A percentile compares a stretch with the other conserved stretches of the same genome.
These are phyloP conservation scores for Notarius quadriscutis DNA, from an alignment of 2,113 vertebrate genomes.

Conservation along the genomic window DNA sequence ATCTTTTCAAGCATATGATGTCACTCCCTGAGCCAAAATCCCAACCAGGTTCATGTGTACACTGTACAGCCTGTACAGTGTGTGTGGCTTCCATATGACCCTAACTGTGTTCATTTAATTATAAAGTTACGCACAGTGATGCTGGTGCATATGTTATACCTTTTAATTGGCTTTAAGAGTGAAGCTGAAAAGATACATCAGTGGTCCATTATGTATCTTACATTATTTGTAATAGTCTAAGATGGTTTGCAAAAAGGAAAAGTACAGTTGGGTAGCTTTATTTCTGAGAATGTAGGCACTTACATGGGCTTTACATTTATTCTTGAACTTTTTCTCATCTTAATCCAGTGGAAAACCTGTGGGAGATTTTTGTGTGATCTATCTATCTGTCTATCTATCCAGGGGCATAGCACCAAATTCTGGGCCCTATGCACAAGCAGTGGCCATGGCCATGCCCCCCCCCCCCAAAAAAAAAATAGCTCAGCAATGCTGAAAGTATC, in stretches of 20 bases:
- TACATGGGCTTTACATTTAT: too few species aligned
- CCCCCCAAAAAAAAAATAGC: too few species aligned
- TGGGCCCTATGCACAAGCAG: too few species aligned
- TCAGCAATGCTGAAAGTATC: too few species aligned
- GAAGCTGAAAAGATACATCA: background rate
- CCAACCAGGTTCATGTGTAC: background rate
- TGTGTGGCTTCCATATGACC: background rate
- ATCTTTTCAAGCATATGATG: too few species aligned
- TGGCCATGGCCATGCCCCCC: too few species aligned
- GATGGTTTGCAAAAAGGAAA: too few species aligned
- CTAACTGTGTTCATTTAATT: conserved; percentile 60
- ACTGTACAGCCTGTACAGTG: background rate
- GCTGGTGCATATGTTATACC: conserved; percentile 16
- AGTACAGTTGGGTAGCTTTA: background rate
- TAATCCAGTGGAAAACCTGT: too few species aligned
- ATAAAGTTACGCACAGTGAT: conserved; percentile 43
- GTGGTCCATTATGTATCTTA: background rate
- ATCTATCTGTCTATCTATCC: background rate
- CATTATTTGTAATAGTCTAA: background rate
- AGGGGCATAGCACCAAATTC: too few species aligned
- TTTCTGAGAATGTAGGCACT: background rate
- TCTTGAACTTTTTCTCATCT: too few species aligned
- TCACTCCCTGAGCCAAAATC: background rate
- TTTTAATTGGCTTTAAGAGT: background rate
- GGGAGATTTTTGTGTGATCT: too few species aligned